A percentile compares a stretch with the other conserved stretches of the same genome.
phyloP scores from a whole-genome alignment of 2,113 vertebrate species.

The Dascyllus trimaculatus region DNA sequence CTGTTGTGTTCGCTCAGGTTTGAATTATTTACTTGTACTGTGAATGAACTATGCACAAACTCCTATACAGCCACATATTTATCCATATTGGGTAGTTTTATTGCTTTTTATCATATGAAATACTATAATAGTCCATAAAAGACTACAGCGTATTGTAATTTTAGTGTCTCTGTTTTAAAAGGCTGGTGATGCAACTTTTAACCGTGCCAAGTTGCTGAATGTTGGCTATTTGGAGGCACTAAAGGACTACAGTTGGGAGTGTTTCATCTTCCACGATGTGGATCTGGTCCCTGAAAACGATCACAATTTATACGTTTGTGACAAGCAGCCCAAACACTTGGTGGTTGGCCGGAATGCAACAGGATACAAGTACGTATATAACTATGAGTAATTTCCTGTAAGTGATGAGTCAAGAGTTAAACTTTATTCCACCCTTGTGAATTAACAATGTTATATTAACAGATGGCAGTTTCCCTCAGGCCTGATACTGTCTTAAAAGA shows the following conservation, averaged over 20 bases:
- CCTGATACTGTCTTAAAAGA: background rate
- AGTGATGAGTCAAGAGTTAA: background rate
- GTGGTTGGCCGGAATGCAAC: slow-evolving; percentile 96
- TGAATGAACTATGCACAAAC: too few relatives aligned
- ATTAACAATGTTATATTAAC: background rate
- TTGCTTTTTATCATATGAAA: too few relatives aligned
- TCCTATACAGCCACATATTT: too few relatives aligned
- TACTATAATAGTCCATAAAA: background rate
- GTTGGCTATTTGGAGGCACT: slow-evolving; percentile 95
- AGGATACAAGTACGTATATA: slow-evolving; percentile 91
- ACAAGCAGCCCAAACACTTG: slow-evolving; percentile 93
- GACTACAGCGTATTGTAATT: background rate
- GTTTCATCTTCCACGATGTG: slow-evolving; percentile 97
- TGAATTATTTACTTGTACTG: too few relatives aligned
- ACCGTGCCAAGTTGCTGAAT: slow-evolving; percentile 96
- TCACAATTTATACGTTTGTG: slow-evolving; percentile 92
- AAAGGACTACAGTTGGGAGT: slow-evolving; percentile 93
- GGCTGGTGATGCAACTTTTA: slow-evolving; percentile 92
- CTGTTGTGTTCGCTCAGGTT: too few relatives aligned
- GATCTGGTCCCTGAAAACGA: slow-evolving; percentile 97
- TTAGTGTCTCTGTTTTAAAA: slow-evolving; percentile 56
- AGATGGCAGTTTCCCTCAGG: background rate
- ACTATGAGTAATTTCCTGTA: background rate
- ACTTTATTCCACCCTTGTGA: background rate
- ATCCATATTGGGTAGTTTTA: too few relatives aligned